A percentile compares a stretch with the other conserved stretches of the same genome.
These are phyloP conservation scores for Haliclona indistincta DNA, from an alignment of 37 sponge, comb jelly and placozoan genomes.

Conservation along the genomic window DNA sequence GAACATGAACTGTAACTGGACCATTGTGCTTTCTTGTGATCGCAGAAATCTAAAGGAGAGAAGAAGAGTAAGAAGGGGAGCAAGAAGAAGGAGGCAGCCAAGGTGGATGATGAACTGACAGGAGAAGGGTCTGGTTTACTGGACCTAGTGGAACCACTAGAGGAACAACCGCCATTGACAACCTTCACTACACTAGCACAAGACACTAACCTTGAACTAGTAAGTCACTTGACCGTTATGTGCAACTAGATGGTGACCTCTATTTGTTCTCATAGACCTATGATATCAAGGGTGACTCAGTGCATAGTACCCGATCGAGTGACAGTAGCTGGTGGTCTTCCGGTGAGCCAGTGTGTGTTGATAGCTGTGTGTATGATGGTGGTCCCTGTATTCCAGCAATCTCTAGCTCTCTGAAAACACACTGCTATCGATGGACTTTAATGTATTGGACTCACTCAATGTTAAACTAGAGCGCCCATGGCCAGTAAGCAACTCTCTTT, in stretches of 20 bases:
- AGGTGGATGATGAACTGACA: no score
- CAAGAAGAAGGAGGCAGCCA: no score
- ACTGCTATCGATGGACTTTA: constrained; percentile 84
- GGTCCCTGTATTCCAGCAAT: not conserved
- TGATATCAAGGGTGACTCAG: constrained; percentile 57
- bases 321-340: constrained; percentile 80
- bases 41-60: no score
- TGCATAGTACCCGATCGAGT: constrained; percentile 56
- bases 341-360: constrained; percentile 39
- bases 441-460: constrained; percentile 93
- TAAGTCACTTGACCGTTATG: no score
- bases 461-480: constrained; percentile 82
- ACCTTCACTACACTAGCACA: constrained; percentile 57
- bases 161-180: no score
- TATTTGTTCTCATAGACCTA: constrained; percentile 54
- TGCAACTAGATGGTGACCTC: not conserved
- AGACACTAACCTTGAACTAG: constrained; percentile 67
- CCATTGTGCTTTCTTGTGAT: no score
- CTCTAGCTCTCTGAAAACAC: no score
- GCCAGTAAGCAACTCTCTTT: no score
- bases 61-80: constrained; percentile 42
- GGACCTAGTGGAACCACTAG: no score
- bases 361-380: not conserved
- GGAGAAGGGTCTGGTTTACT: no score
- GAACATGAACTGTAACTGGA: no score